Evolutionary conservation across 2,888 invertebrate species (phyloP).

Genomic region (Carcina quercana): DNA sequence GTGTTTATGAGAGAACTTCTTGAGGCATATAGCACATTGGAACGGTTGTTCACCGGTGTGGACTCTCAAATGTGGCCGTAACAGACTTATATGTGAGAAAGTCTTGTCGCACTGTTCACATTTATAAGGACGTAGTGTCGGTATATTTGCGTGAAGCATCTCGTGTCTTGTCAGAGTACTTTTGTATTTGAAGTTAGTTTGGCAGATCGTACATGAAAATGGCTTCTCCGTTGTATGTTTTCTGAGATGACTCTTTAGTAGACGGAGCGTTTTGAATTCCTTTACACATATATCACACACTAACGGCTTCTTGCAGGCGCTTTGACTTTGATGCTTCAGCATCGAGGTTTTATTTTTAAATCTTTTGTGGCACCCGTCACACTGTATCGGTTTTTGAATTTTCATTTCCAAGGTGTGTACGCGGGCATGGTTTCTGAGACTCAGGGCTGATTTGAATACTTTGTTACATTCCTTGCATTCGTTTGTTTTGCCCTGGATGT

Average conservation of each 20-base stretch:
- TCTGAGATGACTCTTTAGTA: constrained; percentile 24
- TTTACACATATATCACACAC: constrained; percentile 24
- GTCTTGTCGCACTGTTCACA: constrained; percentile 30
- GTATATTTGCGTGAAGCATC: constrained; percentile 25
- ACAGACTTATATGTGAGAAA: constrained; percentile 24
- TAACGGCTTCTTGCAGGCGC: constrained; percentile 14
- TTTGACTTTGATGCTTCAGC: constrained; percentile 20
- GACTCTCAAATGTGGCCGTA: constrained; percentile 37
- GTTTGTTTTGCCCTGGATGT: too few relatives aligned
- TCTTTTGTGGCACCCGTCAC: constrained; percentile 3
- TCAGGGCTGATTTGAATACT: neutral
- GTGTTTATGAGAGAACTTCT: constrained; percentile 25
- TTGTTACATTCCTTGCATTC: neutral
- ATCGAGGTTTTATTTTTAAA: constrained; percentile 23
- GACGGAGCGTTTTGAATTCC: constrained; percentile 9
- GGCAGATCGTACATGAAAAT: constrained; percentile 18
- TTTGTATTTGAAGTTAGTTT: constrained; percentile 38
- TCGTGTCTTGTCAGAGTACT: constrained; percentile 40
- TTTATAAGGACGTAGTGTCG: constrained; percentile 17
- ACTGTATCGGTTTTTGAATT: constrained; percentile 21
- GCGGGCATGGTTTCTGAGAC: neutral
- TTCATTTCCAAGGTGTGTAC: neutral
- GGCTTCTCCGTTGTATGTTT: constrained; percentile 19
- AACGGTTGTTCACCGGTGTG: constrained; percentile 39
- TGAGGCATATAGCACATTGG: constrained; percentile 25